These are phyloP conservation scores for Caenorhabditis sp. DNA, from an alignment of 2,888 invertebrate species.

Conservation along the genomic window DNA sequence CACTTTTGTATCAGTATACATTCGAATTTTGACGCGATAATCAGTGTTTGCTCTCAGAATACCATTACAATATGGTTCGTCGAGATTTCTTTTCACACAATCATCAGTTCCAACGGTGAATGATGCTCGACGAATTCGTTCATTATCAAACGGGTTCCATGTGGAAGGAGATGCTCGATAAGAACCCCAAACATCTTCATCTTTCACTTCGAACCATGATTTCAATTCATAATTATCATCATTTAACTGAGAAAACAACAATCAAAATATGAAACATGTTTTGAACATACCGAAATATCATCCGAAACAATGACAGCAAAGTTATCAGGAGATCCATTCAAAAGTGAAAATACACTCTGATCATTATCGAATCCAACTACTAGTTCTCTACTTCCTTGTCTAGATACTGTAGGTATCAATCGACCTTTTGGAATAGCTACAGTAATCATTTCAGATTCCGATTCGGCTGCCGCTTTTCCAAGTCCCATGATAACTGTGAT, in stretches of 20 bases:
- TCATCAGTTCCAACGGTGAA: slow-evolving; percentile 67
- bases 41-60: slow-evolving; percentile 60
- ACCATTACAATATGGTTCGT: slow-evolving; percentile 69
- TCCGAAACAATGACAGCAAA: slow-evolving; percentile 68
- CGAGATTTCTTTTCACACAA: slow-evolving; percentile 60
- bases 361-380: slow-evolving; percentile 66
- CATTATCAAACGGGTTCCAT: slow-evolving; percentile 61
- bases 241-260: slow-evolving; percentile 41
- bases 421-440: slow-evolving; percentile 58
- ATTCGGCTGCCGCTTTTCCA: slow-evolving; percentile 62
- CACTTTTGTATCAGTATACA: slow-evolving; percentile 63
- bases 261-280: not conserved
- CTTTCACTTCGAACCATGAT: slow-evolving; percentile 67
- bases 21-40: slow-evolving; percentile 65
- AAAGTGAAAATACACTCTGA: slow-evolving; percentile 57
- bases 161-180: slow-evolving; percentile 62
- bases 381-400: slow-evolving; percentile 65
- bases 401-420: slow-evolving; percentile 51
- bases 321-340: slow-evolving; percentile 64
- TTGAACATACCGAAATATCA: slow-evolving; percentile 49
- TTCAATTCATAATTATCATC: slow-evolving; percentile 66
- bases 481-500: slow-evolving; percentile 67
- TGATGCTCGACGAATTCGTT: slow-evolving; percentile 45
- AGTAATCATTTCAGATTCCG: slow-evolving; percentile 67
- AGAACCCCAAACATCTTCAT: slow-evolving; percentile 57